Conservation (phyloP, 2,797 vertebrate species). For the Sternarchorhynchus goeldii region DNA sequence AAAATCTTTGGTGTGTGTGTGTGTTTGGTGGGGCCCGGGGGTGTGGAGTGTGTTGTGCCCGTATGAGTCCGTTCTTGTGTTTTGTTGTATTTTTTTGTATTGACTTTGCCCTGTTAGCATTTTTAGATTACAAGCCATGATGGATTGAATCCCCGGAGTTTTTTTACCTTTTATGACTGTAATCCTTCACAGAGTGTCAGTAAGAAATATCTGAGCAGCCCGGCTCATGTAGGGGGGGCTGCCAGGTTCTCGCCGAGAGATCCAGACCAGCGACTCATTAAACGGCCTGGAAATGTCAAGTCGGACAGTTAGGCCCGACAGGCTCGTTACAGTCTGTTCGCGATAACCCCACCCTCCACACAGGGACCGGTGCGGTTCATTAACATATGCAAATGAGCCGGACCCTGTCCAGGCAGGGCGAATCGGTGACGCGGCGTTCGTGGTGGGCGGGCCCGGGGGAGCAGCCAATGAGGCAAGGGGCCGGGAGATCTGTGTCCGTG, state of each 20-base stretch:
- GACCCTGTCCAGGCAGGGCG: constrained; percentile 35
- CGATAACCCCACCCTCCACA: constrained; percentile 41
- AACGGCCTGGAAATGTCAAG: constrained; percentile 49
- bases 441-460: neutral
- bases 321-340: constrained; percentile 46
- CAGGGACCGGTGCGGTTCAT: constrained; percentile 30
- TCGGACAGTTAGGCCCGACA: constrained; percentile 31
- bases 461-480: neutral
- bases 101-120: constrained; percentile 18
- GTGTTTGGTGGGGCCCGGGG: too few relatives aligned
- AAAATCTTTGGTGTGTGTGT: constrained; percentile 3
- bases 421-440: neutral
- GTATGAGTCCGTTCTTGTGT: neutral
- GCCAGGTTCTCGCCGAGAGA: constrained; percentile 8
- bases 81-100: neutral
- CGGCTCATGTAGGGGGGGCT: neutral
- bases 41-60: neutral
- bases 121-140: constrained; percentile 19
- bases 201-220: constrained; percentile 42
- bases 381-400: constrained; percentile 48
- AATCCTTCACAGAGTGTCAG: constrained; percentile 32
- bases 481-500: neutral
- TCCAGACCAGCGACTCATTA: constrained; percentile 46
- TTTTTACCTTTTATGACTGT: constrained; percentile 36
- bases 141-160: constrained; percentile 26